Conservation (phyloP, 2,888 invertebrate species). For the Eupithecia subumbrata region DNA sequence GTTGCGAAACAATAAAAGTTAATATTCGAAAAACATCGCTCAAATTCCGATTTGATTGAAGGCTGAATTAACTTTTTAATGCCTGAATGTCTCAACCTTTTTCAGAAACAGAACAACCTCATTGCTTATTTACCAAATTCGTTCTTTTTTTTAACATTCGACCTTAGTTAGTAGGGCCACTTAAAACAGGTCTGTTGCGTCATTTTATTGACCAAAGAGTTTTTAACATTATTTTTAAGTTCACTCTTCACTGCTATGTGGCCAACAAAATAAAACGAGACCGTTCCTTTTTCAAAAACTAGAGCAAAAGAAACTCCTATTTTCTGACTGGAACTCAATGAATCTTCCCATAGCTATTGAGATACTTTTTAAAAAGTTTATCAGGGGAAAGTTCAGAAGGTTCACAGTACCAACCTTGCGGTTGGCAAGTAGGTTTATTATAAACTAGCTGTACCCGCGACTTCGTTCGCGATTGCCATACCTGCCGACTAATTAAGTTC, state of each 20-base stretch:
- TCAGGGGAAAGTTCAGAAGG: background rate
- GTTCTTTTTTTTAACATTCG: background rate
- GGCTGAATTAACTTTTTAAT: background rate
- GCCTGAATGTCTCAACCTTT: background rate
- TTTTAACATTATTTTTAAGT: no score
- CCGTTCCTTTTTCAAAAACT: background rate
- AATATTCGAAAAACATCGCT: background rate
- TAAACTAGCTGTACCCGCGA: no score
- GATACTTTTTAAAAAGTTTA: constrained; percentile 4
- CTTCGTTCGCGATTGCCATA: no score
- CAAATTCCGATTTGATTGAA: background rate
- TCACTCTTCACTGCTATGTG: background rate
- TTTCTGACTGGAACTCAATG: constrained; percentile 5
- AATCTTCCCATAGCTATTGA: constrained; percentile 4
- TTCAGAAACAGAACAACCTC: background rate
- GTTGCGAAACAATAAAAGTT: background rate
- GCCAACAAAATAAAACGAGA: background rate
- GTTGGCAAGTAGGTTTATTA: no score
- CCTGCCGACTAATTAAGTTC: no score
- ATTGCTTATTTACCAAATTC: background rate
- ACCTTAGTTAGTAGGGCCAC: background rate
- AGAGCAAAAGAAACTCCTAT: background rate
- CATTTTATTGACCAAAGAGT: background rate
- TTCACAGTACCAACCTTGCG: background rate
- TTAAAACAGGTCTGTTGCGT: background rate